Percentiles rank a stretch among this genome's conserved stretches.
Evolutionary conservation across 2,113 vertebrate species (phyloP).

Genomic region (Megaptera novaeangliae): DNA sequence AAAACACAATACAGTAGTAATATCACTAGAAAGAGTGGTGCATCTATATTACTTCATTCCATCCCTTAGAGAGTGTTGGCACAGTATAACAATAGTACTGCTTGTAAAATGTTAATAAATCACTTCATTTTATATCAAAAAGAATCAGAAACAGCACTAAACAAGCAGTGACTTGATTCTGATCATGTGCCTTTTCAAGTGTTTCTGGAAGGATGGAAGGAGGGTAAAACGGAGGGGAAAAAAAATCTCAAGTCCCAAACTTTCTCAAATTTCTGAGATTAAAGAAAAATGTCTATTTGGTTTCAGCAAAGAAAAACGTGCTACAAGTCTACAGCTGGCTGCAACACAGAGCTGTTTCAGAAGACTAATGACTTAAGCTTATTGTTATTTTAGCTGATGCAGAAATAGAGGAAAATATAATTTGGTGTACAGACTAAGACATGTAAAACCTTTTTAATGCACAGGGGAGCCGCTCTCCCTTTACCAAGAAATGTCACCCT

Average conservation of each 20-base stretch:
- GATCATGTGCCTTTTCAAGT: background rate
- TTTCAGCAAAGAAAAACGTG: background rate
- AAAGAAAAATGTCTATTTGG: background rate
- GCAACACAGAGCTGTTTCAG: background rate
- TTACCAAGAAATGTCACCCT: background rate
- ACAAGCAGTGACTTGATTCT: background rate
- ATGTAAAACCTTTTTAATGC: background rate
- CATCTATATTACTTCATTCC: background rate
- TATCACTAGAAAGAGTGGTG: background rate
- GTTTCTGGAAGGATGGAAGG: slow-evolving; percentile 24
- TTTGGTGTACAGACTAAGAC: background rate
- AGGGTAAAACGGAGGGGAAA: slow-evolving; percentile 18
- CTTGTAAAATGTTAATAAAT: background rate
- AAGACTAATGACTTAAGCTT: slow-evolving; percentile 51
- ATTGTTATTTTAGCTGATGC: background rate
- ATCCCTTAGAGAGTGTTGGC: background rate
- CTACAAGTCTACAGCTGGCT: background rate
- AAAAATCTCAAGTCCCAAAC: slow-evolving; percentile 38
- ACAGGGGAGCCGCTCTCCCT: background rate
- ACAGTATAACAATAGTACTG: background rate
- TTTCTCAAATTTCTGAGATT: slow-evolving; percentile 59
- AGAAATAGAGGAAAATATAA: slow-evolving; percentile 52
- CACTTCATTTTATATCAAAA: background rate
- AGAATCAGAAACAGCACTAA: background rate
- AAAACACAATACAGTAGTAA: background rate